These are phyloP conservation scores for Scomber colias DNA, from an alignment of 2,113 vertebrate species.

Conservation along the genomic window DNA sequence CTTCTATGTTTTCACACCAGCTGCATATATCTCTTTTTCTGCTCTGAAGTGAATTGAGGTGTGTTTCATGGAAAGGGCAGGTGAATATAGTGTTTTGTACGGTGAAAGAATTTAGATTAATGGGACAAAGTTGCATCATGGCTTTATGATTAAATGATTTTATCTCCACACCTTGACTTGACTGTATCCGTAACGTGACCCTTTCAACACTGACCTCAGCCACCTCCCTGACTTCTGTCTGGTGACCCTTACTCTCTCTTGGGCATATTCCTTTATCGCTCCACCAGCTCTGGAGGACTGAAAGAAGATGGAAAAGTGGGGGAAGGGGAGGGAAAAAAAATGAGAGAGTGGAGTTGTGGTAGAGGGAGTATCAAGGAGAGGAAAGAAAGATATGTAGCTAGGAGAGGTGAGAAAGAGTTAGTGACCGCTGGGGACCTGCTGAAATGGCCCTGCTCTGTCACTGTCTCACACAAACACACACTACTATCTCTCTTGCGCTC, in stretches of 20 bases:
- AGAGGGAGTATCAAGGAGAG: conserved; percentile 26
- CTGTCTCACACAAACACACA: conserved; percentile 51
- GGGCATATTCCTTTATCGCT: conserved; percentile 32
- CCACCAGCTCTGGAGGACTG: conserved; percentile 25
- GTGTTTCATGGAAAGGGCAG: background rate
- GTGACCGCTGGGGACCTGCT: conserved; percentile 55
- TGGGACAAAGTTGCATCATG: background rate
- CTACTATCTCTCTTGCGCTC: background rate
- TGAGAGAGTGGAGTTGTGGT: conserved; percentile 5
- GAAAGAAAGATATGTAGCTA: conserved; percentile 6
- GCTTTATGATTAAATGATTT: conserved; percentile 31
- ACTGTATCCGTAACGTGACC: conserved; percentile 7
- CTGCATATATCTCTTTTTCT: background rate
- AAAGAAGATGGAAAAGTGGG: background rate
- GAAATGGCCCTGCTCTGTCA: conserved; percentile 73
- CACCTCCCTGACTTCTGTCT: conserved; percentile 12
- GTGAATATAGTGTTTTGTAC: background rate
- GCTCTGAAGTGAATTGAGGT: background rate
- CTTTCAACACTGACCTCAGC: conserved; percentile 25
- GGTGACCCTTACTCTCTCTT: conserved; percentile 50
- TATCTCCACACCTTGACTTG: conserved; percentile 24
- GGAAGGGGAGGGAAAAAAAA: background rate
- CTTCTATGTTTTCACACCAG: background rate
- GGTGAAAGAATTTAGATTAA: conserved; percentile 1
- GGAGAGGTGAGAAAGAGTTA: conserved; percentile 36